phyloP scores from a whole-genome alignment of 2,113 vertebrate genomes.

The Rutilus rutilus region DNA sequence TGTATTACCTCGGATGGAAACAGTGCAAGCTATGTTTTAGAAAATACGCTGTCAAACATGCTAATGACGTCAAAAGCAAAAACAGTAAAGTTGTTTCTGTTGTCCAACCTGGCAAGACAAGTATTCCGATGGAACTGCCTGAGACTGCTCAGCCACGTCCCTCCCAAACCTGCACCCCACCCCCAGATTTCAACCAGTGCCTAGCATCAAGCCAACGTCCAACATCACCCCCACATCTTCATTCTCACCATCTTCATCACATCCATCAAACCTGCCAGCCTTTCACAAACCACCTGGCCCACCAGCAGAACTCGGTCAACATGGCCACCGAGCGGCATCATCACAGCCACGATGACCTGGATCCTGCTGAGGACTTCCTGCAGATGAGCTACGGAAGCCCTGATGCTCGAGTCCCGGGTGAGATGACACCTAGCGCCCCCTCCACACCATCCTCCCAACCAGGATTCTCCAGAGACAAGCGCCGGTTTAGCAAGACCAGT shows the following conservation, averaged over 20 bases:
- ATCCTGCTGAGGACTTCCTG: constrained; percentile 78
- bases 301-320: constrained; percentile 91
- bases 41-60: constrained; percentile 41
- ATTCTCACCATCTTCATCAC: constrained; percentile 58
- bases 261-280: constrained; percentile 77
- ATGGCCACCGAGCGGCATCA: constrained; percentile 86
- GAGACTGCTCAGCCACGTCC: constrained; percentile 57
- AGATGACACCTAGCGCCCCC: constrained; percentile 66
- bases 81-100: constrained; percentile 10
- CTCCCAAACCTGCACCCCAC: constrained; percentile 81
- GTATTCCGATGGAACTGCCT: constrained; percentile 63
- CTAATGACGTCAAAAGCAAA: constrained; percentile 25
- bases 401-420: constrained; percentile 41
- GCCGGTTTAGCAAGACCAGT: constrained; percentile 88
- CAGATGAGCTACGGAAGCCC: constrained; percentile 74
- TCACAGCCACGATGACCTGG: constrained; percentile 74
- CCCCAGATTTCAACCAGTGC: constrained; percentile 90
- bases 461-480: constrained; percentile 82
- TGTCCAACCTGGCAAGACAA: constrained; percentile 25
- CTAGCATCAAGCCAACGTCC: constrained; percentile 61
- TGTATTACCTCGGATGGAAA: constrained; percentile 93
- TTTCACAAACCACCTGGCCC: constrained; percentile 86
- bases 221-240: constrained; percentile 50
- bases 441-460: constrained; percentile 61
- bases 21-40: constrained; percentile 70